Percentiles rank a stretch among this genome's conserved stretches.
These are phyloP conservation scores for Himantopus leucocephalus DNA, from an alignment of 2,113 vertebrate species.

Conservation along the genomic window DNA sequence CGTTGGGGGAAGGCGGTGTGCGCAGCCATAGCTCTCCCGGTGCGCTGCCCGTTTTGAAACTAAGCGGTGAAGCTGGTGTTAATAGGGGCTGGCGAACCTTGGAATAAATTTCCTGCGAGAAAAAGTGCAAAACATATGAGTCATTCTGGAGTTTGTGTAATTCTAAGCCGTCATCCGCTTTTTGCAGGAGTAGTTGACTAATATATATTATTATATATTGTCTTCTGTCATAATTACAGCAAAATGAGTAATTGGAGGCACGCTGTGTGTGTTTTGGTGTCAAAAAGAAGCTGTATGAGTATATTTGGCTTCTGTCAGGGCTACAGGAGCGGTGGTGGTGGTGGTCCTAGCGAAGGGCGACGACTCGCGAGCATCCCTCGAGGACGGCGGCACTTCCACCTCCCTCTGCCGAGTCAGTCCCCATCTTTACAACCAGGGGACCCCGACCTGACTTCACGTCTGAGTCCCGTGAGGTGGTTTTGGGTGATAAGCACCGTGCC, in stretches of 20 bases:
- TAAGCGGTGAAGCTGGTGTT: neutral
- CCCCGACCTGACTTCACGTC: too few species aligned
- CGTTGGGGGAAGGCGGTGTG: rapidly evolving
- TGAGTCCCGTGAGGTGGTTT: too few species aligned
- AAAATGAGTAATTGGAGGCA: neutral
- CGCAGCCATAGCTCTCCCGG: neutral
- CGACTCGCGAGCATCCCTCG: neutral
- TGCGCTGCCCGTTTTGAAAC: neutral
- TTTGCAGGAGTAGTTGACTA: neutral
- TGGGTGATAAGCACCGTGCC: neutral
- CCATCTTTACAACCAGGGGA: too few species aligned
- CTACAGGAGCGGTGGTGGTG: neutral
- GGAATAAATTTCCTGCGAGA: neutral
- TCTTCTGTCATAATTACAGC: neutral
- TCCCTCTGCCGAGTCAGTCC: too few species aligned
- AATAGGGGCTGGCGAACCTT: neutral
- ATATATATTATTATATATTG: neutral
- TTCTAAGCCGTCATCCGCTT: neutral
- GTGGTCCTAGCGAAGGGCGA: too few species aligned
- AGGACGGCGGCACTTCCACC: neutral
- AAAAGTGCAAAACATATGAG: neutral
- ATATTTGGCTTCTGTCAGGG: neutral
- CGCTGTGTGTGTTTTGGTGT: neutral
- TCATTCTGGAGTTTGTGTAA: neutral
- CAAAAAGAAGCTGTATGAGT: neutral